Evolutionary conservation across 2,113 vertebrate species (phyloP), one percentile per base, ranked within the genome.

Genomic region (Atractosteus spatula): DNA sequence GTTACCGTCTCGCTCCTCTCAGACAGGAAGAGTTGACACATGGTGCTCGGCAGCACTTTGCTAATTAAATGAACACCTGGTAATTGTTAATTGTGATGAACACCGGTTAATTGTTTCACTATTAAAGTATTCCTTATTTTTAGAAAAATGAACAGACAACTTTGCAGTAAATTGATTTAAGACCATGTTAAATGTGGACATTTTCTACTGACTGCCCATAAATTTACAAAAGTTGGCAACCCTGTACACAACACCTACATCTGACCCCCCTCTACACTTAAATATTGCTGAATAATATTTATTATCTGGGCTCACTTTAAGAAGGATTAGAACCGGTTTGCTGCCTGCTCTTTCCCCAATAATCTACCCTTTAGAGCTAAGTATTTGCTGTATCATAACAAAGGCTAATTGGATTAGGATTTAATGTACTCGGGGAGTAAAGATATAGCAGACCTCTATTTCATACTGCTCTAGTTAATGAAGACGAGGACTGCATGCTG

Each of bases 381-480:
- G 11, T 41, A 41, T 14, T 71, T 17, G 12, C 41, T 71, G 12
- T 62, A 41, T 62, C 43, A 47, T 10, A 42, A 62, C 56, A 62
- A 62, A 62, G 61, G 1, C 8, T 45, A 62, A 71, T 71, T 71
- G 41, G 68, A 69, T 57, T 69, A 69, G 68, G 41, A 69, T 57
- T 69, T 10, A 45, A 45, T 8, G 7, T 61, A 71, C 4, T 29
- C 3, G 6, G 59, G 59, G 59, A 71, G 13, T 7, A 29, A 42
- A 41, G 4, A 42, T 42, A 64, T 7, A 64, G 62, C 41, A 17
- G 62, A 64, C 10, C 17, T 29, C 62, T 64, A 64, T 64, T 42
- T 3, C 16, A 12, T 7, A 64, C 41, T 17, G 6, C 14, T 62
- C 17, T 64, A 42, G 13, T 17, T 64, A 64, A 64, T 64, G 62